These are phyloP conservation scores for Unio pictorum DNA, from an alignment of 2,888 invertebrate genomes.

Conservation along the genomic window DNA sequence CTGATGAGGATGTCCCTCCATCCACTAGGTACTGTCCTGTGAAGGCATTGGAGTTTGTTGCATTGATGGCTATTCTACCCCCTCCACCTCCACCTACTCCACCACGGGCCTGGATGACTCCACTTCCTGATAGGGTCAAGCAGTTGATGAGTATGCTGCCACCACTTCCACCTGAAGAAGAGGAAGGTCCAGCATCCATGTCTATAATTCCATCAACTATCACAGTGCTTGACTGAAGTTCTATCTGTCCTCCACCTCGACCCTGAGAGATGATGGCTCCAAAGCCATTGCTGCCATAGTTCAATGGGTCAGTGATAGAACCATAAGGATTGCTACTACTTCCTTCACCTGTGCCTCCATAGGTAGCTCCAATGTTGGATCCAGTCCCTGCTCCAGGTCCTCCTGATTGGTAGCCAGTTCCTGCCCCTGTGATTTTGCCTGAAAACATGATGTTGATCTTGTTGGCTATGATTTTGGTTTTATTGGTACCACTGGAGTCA, in stretches of 20 bases:
- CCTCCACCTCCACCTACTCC: slow-evolving; percentile 47
- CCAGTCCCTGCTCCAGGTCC: slow-evolving; percentile 38
- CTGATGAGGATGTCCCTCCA: too few species aligned
- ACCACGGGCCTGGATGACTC: slow-evolving; percentile 39
- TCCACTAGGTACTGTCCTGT: slow-evolving; percentile 23
- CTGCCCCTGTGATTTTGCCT: slow-evolving; percentile 42
- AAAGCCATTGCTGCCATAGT: slow-evolving; percentile 52
- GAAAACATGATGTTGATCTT: slow-evolving; percentile 36
- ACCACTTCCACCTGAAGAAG: slow-evolving; percentile 44
- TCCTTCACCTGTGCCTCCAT: slow-evolving; percentile 42
- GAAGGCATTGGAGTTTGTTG: slow-evolving; percentile 14
- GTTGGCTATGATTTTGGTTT: slow-evolving; percentile 40
- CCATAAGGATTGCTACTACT: slow-evolving; percentile 41
- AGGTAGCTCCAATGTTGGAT: slow-evolving; percentile 35
- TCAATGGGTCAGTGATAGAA: slow-evolving; percentile 32
- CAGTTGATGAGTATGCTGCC: slow-evolving; percentile 40
- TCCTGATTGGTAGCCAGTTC: slow-evolving; percentile 32
- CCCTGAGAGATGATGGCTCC: slow-evolving; percentile 24
- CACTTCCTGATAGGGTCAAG: slow-evolving; percentile 31
- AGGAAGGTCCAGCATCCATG: slow-evolving; percentile 23
- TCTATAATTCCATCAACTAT: slow-evolving; percentile 44
- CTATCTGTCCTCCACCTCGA: slow-evolving; percentile 48
- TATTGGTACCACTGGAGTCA: slow-evolving; percentile 27
- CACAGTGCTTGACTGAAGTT: slow-evolving; percentile 22
- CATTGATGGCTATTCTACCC: slow-evolving; percentile 27